Conservation (phyloP, 2,797 vertebrate species). For the Hyperoplus lanceolatus region DNA sequence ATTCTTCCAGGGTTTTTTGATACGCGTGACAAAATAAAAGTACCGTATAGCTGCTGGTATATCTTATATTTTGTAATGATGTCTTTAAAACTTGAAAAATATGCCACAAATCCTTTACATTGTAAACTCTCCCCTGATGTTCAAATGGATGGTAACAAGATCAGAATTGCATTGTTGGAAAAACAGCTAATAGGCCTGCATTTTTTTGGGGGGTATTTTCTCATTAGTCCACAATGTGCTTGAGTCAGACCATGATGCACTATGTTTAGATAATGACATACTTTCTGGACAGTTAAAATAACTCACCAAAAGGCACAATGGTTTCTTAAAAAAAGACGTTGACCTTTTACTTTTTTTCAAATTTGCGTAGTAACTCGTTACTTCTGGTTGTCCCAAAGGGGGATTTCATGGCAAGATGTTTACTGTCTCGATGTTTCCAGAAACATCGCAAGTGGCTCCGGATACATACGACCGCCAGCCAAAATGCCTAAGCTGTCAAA, state of each 20-base stretch:
- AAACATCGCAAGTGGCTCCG: constrained; percentile 71
- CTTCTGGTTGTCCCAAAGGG: constrained; percentile 49
- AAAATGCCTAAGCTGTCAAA: constrained; percentile 77
- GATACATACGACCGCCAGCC: constrained; percentile 70
- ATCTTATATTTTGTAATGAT: not conserved
- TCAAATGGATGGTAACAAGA: not conserved
- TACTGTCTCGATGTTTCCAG: constrained; percentile 77
- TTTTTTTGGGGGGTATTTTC: not conserved
- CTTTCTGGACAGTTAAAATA: constrained; percentile 18
- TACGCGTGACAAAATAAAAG: not conserved
- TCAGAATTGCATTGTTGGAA: not conserved
- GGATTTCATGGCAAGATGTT: constrained; percentile 67
- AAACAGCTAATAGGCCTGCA: not conserved
- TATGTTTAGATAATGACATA: constrained; percentile 13
- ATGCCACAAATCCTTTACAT: not conserved
- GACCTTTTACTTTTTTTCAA: constrained; percentile 65
- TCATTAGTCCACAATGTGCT: constrained; percentile 6
- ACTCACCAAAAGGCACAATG: constrained; percentile 14
- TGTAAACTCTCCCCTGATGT: not conserved
- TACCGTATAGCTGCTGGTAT: too few relatives aligned
- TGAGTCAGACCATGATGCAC: not conserved
- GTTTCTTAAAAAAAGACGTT: constrained; percentile 46
- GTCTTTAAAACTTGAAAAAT: not conserved
- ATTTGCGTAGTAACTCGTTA: constrained; percentile 51
- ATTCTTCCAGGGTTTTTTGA: not conserved